A percentile compares a stretch with the other conserved stretches of the same genome.
Conservation (phyloP, 2,113 vertebrate species). For the Brachirus orientalis region DNA sequence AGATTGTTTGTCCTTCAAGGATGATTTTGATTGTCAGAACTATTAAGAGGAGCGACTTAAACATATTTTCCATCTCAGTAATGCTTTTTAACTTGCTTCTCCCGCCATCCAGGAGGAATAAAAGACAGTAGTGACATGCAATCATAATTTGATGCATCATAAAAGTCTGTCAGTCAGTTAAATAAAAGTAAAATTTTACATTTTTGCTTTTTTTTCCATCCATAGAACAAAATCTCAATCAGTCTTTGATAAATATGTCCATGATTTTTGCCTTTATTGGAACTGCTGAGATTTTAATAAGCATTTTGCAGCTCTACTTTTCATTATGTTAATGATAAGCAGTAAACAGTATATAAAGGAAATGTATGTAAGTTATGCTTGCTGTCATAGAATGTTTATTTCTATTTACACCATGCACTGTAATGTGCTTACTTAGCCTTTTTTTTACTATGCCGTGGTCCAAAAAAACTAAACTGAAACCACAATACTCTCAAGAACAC, state of each 20-base stretch:
- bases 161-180: neutral
- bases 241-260: neutral
- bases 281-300: slow-evolving; percentile 8
- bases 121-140: neutral
- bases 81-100: neutral
- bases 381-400: too few relatives aligned
- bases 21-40: slow-evolving; percentile 1
- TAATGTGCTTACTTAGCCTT: too few relatives aligned
- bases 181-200: too few relatives aligned
- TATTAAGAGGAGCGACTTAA: neutral
- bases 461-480: too few relatives aligned
- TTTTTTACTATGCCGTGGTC: too few relatives aligned
- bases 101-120: neutral
- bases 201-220: too few relatives aligned
- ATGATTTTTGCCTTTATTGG: neutral
- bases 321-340: neutral
- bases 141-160: neutral
- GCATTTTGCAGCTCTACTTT: neutral
- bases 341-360: neutral
- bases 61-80: neutral
- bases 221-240: neutral
- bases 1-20: accelerated
- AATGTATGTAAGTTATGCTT: neutral
- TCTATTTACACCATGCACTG: too few relatives aligned
- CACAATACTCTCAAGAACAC: too few relatives aligned